phyloP scores from a whole-genome alignment of 2,113 vertebrate genomes.

The Xyliphius kryptos region DNA sequence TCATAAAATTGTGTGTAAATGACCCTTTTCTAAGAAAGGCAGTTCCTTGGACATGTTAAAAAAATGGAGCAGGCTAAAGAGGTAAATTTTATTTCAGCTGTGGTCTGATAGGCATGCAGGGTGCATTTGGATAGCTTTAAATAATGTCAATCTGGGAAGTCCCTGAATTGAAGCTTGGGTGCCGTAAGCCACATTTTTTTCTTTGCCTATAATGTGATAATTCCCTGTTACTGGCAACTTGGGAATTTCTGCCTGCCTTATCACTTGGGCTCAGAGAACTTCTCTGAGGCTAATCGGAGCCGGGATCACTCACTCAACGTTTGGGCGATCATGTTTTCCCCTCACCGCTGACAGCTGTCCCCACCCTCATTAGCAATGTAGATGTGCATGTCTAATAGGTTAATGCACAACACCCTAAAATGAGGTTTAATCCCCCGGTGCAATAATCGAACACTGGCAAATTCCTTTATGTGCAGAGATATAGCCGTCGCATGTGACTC shows the following conservation, averaged over 20 bases:
- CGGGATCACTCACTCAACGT: constrained; percentile 99
- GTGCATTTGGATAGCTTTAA: constrained; percentile 85
- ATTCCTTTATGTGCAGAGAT: constrained; percentile 99
- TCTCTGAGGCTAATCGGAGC: constrained; percentile 97
- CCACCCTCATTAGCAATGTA: constrained; percentile 94
- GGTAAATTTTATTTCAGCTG: constrained; percentile 68
- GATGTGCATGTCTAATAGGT: constrained; percentile 98
- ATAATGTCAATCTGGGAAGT: constrained; percentile 89
- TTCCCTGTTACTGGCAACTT: constrained; percentile 99
- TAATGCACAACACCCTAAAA: constrained; percentile 99
- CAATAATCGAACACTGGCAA: constrained; percentile 99
- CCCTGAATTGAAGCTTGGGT: constrained; percentile 80
- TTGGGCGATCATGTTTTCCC: constrained; percentile 96
- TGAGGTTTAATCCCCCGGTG: constrained; percentile 99
- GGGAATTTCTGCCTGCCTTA: constrained; percentile 98
- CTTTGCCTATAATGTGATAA: constrained; percentile 97
- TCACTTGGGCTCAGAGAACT: constrained; percentile 98
- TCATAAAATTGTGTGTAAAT: constrained; percentile 68
- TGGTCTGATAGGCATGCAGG: constrained; percentile 72
- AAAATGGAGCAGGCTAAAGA: constrained; percentile 56
- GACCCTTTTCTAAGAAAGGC: constrained; percentile 62
- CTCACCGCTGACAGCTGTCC: constrained; percentile 97
- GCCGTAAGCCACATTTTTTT: constrained; percentile 85
- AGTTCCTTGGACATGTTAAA: constrained; percentile 59
- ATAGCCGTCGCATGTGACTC: constrained; percentile 94